Evolutionary conservation across 2,113 vertebrate genomes (phyloP), one percentile per base, ranked within the genome.

Genomic region (Galeopterus variegatus): DNA sequence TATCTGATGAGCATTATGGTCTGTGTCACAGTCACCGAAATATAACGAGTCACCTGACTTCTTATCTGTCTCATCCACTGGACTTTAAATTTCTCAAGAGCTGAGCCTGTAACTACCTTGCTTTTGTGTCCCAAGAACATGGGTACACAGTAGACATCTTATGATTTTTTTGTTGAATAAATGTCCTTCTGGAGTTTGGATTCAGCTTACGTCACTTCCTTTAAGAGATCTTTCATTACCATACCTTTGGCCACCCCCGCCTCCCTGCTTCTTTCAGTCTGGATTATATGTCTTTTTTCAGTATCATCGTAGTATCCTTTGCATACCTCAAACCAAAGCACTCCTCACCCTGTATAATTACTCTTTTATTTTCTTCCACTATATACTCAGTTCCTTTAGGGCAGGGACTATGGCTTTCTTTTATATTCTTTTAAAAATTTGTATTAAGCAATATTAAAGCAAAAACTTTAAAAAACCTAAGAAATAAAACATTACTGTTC

Each of bases 381-480:
- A 64, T 31, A 54, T 75, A 72, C 12, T 52, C 56, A 21, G 24
- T 88, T 95, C 45, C 60, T 79, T 36, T 92, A 84, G 58, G 28
- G 41, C 36, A 58, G 33, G 69, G 13, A 83, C n/a, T 75, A 26
- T 85, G n/a, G 9, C 24, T 62, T 76, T 93, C 65, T 50, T 72
- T 81, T 70, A 31, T 73, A 23, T 79, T 88, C n/a, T 94, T 94
- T 91, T 28, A 84, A 90, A 45, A 75, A 90, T 54, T 50, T 87
- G 6, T 52, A 6, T 69, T 70, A 41, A 83, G 26, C 36, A 83
- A 18, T 85, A 48, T 86, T 76, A 67, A 90, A 83, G 23, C 41
- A 60, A 15, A 50, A 9, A 64, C n/a, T 41, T 41, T 41, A 28
- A 58, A 86, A 4, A 28, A 3, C 24, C 21, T 73, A 86, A 93